These are phyloP conservation scores for Aphodius sticticus DNA, from an alignment of 2,888 invertebrate species.

Conservation along the genomic window DNA sequence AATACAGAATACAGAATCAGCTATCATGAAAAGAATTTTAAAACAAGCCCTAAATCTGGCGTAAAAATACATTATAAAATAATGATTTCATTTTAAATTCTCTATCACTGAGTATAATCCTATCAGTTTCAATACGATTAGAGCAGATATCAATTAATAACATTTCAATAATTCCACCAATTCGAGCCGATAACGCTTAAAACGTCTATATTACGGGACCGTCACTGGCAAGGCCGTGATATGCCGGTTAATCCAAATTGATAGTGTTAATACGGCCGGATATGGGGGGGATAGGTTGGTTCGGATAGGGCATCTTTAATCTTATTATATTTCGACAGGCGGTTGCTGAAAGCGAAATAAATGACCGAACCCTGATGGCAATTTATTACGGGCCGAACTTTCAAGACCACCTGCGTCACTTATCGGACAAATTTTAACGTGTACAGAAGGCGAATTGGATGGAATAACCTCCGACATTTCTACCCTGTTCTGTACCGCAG, in stretches of 20 bases:
- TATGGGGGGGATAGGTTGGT: not conserved
- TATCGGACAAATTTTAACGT: not conserved
- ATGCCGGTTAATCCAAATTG: not conserved
- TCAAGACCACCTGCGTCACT: slow-evolving; percentile 4
- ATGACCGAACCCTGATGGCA: not conserved
- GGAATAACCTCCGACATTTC: not conserved
- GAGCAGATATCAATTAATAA: not conserved
- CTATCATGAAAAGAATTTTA: too few relatives aligned
- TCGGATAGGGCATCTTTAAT: not conserved
- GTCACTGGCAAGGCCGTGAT: too few relatives aligned
- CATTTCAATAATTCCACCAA: not conserved
- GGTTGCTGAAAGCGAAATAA: slow-evolving; percentile 4
- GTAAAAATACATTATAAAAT: too few relatives aligned
- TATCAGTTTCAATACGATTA: too few relatives aligned
- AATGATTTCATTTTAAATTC: too few relatives aligned
- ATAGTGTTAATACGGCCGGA: not conserved
- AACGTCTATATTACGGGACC: not conserved
- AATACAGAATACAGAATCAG: too few relatives aligned
- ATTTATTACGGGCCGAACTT: not conserved
- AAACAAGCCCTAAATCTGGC: too few relatives aligned
- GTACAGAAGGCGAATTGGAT: not conserved
- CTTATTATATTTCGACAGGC: not conserved
- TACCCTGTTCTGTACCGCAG: not conserved
- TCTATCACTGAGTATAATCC: too few relatives aligned
- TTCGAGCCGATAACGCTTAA: not conserved